These are phyloP conservation scores for Tangara arthus DNA, from an alignment of 2,797 vertebrate species.

Conservation along the genomic window DNA sequence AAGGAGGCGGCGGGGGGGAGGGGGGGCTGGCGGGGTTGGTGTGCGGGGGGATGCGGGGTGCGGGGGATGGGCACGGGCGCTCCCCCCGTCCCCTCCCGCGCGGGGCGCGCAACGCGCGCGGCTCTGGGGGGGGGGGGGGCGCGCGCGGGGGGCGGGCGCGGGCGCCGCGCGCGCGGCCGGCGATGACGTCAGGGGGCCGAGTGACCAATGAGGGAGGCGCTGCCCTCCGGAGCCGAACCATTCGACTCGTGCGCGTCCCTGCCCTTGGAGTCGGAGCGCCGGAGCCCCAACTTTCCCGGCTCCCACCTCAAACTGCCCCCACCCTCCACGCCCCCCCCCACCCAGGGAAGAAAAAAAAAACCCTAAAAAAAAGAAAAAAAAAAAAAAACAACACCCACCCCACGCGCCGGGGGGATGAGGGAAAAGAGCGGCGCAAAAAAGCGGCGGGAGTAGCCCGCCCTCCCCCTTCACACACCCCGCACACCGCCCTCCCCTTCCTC, in stretches of 20 bases:
- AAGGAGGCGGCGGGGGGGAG: not conserved
- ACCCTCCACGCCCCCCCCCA: too few species aligned
- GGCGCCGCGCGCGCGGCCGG: slow-evolving; percentile 64
- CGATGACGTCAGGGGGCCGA: slow-evolving; percentile 90
- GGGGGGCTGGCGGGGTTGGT: not conserved
- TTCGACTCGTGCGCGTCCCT: slow-evolving; percentile 94
- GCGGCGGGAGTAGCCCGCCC: slow-evolving; percentile 63
- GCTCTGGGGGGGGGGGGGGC: not conserved
- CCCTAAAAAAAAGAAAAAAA: too few species aligned
- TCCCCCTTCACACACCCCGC: slow-evolving; percentile 66
- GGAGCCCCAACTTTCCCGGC: too few species aligned
- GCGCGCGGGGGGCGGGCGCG: not conserved
- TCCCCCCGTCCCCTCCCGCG: not conserved
- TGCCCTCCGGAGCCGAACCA: slow-evolving; percentile 99
- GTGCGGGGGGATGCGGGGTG: not conserved
- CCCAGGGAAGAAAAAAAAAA: too few species aligned
- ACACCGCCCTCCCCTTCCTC: slow-evolving; percentile 76
- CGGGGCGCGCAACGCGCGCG: not conserved
- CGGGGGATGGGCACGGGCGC: not conserved
- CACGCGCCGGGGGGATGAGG: slow-evolving; percentile 67
- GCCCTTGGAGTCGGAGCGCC: slow-evolving; percentile 77
- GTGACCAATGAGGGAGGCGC: slow-evolving; percentile 95
- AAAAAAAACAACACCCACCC: not conserved
- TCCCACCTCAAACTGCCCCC: too few species aligned
- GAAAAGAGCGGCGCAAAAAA: slow-evolving; percentile 69